Conservation (phyloP, 2,797 vertebrate species). For the Anomalospiza imberbis region DNA sequence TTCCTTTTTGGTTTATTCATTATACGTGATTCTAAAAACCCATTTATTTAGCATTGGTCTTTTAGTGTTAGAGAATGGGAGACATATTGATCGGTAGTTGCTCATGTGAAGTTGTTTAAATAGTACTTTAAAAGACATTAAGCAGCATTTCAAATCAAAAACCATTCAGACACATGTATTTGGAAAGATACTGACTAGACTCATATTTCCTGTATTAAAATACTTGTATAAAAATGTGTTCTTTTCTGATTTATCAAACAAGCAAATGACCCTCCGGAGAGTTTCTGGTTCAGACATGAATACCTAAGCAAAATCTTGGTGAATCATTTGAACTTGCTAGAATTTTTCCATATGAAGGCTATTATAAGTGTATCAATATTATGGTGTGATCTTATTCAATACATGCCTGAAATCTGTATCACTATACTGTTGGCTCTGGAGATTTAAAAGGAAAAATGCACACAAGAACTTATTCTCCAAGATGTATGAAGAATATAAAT, state of each 20-base stretch:
- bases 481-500: not conserved
- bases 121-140: conserved; percentile 62
- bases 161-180: conserved; percentile 34
- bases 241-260: conserved; percentile 70
- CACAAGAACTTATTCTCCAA: not conserved
- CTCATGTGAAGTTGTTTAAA: conserved; percentile 55
- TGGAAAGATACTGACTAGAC: conserved; percentile 72
- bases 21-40: not conserved
- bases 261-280: conserved; percentile 66
- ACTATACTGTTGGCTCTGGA: not conserved
- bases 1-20: not conserved
- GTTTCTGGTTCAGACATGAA: conserved; percentile 63
- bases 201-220: conserved; percentile 72
- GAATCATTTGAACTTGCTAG: conserved; percentile 53
- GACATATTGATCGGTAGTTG: conserved; percentile 20
- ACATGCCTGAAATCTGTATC: conserved; percentile 21
- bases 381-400: not conserved
- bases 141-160: conserved; percentile 62
- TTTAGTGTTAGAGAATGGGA: not conserved
- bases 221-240: conserved; percentile 53
- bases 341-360: conserved; percentile 54
- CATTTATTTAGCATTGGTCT: conserved; percentile 15
- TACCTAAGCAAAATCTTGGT: conserved; percentile 48
- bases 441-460: not conserved
- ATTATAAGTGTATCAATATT: conserved; percentile 49